Conservation (phyloP, 2,113 vertebrate species). For the Tichodroma muraria region DNA sequence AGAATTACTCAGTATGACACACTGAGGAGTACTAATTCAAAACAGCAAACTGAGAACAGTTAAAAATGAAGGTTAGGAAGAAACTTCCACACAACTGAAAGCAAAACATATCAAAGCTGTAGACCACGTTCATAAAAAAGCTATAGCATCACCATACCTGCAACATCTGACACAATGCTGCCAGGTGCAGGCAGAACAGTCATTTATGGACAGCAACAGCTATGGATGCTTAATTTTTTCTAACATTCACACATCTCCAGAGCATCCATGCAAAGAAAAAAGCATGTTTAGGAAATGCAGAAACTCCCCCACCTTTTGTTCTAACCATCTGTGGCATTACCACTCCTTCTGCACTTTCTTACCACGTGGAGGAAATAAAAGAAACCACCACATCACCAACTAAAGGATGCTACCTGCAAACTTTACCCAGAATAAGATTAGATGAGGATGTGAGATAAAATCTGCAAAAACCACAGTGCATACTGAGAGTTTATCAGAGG, state of each 20-base stretch:
- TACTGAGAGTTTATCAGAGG: neutral
- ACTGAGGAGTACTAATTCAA: neutral
- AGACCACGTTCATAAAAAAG: neutral
- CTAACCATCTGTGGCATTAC: neutral
- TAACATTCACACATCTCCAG: neutral
- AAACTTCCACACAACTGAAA: neutral
- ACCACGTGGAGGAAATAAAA: neutral
- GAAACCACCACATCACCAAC: neutral
- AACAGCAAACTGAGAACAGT: neutral
- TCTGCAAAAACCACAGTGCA: neutral
- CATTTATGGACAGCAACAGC: neutral
- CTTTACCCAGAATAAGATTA: neutral
- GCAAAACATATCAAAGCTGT: neutral
- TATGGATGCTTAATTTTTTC: neutral
- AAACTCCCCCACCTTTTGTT: neutral
- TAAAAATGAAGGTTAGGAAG: neutral
- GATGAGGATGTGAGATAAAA: neutral
- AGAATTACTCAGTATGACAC: neutral
- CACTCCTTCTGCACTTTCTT: neutral
- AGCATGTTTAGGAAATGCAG: neutral
- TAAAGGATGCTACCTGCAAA: neutral
- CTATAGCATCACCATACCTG: neutral
- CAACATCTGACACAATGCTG: neutral
- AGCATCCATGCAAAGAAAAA: neutral
- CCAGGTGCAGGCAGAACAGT: neutral